Conservation (phyloP, 2,797 vertebrate species). For the Enteromius radiatus region DNA sequence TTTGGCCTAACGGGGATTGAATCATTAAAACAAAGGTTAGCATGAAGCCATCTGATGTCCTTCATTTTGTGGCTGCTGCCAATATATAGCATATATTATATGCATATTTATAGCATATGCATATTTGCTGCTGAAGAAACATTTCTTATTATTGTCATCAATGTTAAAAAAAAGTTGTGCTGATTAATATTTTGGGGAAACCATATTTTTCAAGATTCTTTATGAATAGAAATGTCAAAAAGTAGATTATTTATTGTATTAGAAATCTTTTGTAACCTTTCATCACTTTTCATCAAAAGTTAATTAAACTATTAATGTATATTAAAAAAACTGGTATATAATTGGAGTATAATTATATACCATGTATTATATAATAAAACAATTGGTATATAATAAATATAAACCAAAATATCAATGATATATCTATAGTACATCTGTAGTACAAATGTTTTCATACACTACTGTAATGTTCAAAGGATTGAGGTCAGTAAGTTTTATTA, state of each 20-base stretch:
- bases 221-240: not conserved
- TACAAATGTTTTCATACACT: no score
- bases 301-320: no score
- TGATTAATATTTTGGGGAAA: not conserved
- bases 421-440: no score
- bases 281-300: not conserved
- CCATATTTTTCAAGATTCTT: not conserved
- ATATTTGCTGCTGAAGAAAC: not conserved
- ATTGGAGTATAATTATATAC: no score
- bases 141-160: not conserved
- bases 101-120: no score
- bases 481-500: no score
- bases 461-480: no score
- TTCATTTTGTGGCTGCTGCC: not conserved
- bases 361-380: no score
- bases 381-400: no score
- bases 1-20: conserved; percentile 78
- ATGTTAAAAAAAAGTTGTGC: not conserved
- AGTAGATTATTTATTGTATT: not conserved
- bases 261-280: not conserved
- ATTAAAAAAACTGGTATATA: no score
- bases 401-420: no score
- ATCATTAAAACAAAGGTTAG: not conserved
- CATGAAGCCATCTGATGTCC: not conserved
- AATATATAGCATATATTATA: no score